These are phyloP conservation scores for Cetonia aurata DNA, from an alignment of 2,888 invertebrate genomes.

Conservation along the genomic window DNA sequence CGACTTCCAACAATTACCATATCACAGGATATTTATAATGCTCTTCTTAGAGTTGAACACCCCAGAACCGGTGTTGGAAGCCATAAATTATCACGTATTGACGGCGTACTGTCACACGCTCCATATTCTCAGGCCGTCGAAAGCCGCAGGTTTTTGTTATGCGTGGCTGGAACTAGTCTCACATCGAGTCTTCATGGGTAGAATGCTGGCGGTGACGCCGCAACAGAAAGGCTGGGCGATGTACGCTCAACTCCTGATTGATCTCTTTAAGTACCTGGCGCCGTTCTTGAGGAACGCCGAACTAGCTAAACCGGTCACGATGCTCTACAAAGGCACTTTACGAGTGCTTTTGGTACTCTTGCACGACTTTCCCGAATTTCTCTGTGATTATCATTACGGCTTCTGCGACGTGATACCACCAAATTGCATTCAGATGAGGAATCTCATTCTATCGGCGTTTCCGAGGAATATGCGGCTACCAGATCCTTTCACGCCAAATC, in stretches of 20 bases:
- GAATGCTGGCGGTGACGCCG: slow-evolving; percentile 90
- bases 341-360: slow-evolving; percentile 94
- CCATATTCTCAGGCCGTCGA: slow-evolving; percentile 91
- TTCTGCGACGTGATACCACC: slow-evolving; percentile 99
- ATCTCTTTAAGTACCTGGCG: slow-evolving; percentile 95
- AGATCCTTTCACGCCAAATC: slow-evolving; percentile 97
- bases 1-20: slow-evolving; percentile 97
- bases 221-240: slow-evolving; percentile 98
- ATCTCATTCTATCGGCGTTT: slow-evolving; percentile 97
- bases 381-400: slow-evolving; percentile 99
- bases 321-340: slow-evolving; percentile 95
- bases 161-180: slow-evolving; percentile 99
- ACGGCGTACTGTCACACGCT: slow-evolving; percentile 97
- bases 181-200: slow-evolving; percentile 94
- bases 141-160: slow-evolving; percentile 97
- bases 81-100: slow-evolving; percentile 93
- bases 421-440: slow-evolving; percentile 99
- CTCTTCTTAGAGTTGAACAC: slow-evolving; percentile 96
- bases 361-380: slow-evolving; percentile 99
- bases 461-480: slow-evolving; percentile 98
- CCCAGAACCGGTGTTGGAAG: slow-evolving; percentile 93
- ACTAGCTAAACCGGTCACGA: slow-evolving; percentile 92
- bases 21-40: slow-evolving; percentile 96
- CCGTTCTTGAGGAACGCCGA: slow-evolving; percentile 98
- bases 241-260: slow-evolving; percentile 95